phyloP scores from a whole-genome alignment of 2,797 vertebrate species.

The Danio jaintianensis region DNA sequence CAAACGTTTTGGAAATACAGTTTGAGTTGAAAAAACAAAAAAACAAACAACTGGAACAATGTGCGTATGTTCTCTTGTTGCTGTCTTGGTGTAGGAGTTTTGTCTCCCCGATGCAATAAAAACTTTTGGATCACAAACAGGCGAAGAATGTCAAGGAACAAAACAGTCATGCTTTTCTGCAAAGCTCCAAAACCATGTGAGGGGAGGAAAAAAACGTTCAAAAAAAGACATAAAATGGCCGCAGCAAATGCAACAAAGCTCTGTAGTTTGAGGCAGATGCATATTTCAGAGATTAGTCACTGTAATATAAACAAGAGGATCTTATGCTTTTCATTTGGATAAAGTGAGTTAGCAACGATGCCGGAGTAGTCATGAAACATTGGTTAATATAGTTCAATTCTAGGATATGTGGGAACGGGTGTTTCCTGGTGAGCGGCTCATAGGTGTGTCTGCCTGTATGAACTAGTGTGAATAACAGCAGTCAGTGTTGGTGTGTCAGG shows the following conservation, averaged over 20 bases:
- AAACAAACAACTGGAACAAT: conserved; percentile 32
- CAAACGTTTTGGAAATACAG: background rate
- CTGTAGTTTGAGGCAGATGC: conserved; percentile 36
- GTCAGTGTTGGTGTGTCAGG: conserved; percentile 64
- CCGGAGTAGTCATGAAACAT: conserved; percentile 41
- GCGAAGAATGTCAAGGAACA: conserved; percentile 55
- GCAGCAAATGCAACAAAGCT: conserved; percentile 30
- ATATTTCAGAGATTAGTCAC: conserved; percentile 48
- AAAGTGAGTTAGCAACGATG: background rate
- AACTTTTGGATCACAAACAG: conserved; percentile 48
- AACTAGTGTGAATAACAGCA: conserved; percentile 78
- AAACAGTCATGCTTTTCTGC: conserved; percentile 52
- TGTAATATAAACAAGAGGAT: conserved; percentile 20
- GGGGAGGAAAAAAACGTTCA: background rate
- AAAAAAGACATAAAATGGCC: conserved; percentile 39
- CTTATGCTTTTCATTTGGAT: conserved; percentile 39
- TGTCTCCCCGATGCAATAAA: conserved; percentile 47
- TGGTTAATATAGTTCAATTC: conserved; percentile 66
- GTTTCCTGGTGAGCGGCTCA: conserved; percentile 72
- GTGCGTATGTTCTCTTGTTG: conserved; percentile 29
- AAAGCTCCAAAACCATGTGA: conserved; percentile 41
- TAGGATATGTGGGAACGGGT: conserved; percentile 78
- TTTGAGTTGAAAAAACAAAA: conserved; percentile 14
- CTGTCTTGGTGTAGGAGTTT: conserved; percentile 50
- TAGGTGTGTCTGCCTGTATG: conserved; percentile 82